Percentiles rank a stretch among this genome's conserved stretches.
These are phyloP conservation scores for Actenoides lindsayi DNA, from an alignment of 2,113 vertebrate genomes.

Conservation along the genomic window DNA sequence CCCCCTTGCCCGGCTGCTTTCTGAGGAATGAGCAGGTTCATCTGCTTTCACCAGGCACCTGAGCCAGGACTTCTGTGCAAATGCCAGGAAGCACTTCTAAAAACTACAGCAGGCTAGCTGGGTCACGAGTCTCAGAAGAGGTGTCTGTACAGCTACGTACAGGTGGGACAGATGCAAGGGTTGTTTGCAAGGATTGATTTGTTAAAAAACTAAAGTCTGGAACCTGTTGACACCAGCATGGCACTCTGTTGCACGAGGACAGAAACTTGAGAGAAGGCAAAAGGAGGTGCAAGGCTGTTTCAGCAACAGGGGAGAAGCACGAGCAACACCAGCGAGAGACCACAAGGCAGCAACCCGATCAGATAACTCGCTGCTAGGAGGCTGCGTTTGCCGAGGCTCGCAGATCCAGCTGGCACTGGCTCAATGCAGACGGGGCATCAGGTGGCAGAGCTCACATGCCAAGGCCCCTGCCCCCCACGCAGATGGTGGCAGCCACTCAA, in stretches of 20 bases:
- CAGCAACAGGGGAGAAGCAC: not conserved
- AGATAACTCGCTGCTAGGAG: not conserved
- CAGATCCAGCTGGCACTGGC: not conserved
- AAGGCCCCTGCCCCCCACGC: not conserved
- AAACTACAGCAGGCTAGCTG: not conserved
- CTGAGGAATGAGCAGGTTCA: not conserved
- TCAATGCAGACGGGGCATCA: not conserved
- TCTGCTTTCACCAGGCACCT: not conserved
- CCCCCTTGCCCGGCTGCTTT: not conserved
- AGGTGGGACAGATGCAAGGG: not conserved
- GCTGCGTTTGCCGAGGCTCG: not conserved
- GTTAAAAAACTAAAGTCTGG: not conserved
- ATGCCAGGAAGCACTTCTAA: not conserved
- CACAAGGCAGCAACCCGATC: not conserved
- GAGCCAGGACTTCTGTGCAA: not conserved
- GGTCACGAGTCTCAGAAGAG: accelerated
- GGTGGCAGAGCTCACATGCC: slow-evolving; percentile 21
- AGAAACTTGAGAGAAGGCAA: not conserved
- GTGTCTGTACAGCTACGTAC: not conserved
- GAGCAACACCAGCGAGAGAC: not conserved
- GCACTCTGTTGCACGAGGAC: accelerated
- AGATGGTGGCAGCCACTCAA: not conserved
- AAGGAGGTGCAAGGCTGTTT: not conserved
- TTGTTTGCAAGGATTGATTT: not conserved
- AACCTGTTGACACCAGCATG: not conserved